Conservation (phyloP, 2,113 vertebrate genomes). For the Dryoscopus gambensis region DNA sequence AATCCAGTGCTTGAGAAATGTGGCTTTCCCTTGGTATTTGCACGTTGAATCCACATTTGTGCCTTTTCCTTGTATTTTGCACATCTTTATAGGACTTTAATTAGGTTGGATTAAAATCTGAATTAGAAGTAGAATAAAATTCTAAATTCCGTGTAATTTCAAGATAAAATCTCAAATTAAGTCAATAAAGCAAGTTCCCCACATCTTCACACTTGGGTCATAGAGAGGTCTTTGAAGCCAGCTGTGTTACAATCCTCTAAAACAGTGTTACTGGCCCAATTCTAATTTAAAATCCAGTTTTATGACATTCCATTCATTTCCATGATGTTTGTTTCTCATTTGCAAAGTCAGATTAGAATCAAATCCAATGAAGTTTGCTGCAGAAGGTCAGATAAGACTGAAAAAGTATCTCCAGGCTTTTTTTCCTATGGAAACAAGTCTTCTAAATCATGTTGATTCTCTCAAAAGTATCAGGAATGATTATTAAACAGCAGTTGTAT, state of each 20-base stretch:
- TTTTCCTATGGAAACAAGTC: neutral
- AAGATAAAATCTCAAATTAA: neutral
- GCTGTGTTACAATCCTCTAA: neutral
- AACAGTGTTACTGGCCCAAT: neutral
- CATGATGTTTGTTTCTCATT: neutral
- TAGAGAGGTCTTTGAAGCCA: neutral
- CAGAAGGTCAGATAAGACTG: conserved; percentile 16
- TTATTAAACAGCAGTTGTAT: neutral
- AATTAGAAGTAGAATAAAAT: neutral
- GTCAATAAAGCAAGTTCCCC: neutral
- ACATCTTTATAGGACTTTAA: neutral
- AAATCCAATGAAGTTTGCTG: neutral
- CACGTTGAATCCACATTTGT: neutral
- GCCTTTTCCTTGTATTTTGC: neutral
- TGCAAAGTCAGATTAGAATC: neutral
- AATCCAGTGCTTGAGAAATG: neutral
- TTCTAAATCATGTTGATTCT: neutral
- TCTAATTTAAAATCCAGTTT: conserved; percentile 28
- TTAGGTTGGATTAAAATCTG: neutral
- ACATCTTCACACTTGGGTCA: neutral
- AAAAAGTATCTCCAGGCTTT: conserved; percentile 3
- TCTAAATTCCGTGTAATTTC: neutral
- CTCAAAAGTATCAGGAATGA: neutral
- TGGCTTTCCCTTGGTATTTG: neutral
- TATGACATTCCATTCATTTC: conserved; percentile 36